These are phyloP conservation scores for Dissostichus mawsoni DNA, from an alignment of 2,113 vertebrate genomes.

Conservation along the genomic window DNA sequence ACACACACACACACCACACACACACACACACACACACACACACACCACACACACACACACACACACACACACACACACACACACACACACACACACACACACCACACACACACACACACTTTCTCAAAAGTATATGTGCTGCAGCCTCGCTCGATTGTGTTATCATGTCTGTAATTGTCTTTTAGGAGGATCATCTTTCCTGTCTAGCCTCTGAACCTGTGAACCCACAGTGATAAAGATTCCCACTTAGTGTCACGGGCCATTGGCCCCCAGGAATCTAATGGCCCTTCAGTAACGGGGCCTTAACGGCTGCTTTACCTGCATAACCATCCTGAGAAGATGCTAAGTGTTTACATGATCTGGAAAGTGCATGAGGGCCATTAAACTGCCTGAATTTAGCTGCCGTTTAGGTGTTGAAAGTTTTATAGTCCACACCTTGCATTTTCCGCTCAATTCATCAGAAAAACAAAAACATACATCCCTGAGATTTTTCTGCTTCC, in stretches of 20 bases:
- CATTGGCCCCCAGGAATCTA: constrained; percentile 53
- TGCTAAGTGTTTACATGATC: constrained; percentile 47
- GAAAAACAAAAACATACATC: not conserved
- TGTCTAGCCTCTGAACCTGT: constrained; percentile 27
- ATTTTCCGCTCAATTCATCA: not conserved
- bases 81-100: constrained; percentile 31
- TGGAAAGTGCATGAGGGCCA: constrained; percentile 7
- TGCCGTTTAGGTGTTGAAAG: not conserved
- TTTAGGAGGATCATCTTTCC: constrained; percentile 29
- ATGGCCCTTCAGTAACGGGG: constrained; percentile 25
- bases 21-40: constrained; percentile 31
- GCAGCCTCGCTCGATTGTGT: constrained; percentile 42
- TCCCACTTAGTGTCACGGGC: constrained; percentile 44
- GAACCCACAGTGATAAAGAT: constrained; percentile 42
- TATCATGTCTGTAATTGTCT: constrained; percentile 35
- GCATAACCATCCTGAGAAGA: constrained; percentile 26
- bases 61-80: constrained; percentile 19
- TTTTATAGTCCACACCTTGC: not conserved
- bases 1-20: constrained; percentile 22
- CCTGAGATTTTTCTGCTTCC: not conserved
- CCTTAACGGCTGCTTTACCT: constrained; percentile 30
- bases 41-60: constrained; percentile 16
- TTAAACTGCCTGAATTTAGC: constrained; percentile 3
- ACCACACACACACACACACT: no score
- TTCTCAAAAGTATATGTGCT: not conserved